These are phyloP conservation scores for Aythya baeri DNA, from an alignment of 2,113 vertebrate genomes.

Conservation along the genomic window DNA sequence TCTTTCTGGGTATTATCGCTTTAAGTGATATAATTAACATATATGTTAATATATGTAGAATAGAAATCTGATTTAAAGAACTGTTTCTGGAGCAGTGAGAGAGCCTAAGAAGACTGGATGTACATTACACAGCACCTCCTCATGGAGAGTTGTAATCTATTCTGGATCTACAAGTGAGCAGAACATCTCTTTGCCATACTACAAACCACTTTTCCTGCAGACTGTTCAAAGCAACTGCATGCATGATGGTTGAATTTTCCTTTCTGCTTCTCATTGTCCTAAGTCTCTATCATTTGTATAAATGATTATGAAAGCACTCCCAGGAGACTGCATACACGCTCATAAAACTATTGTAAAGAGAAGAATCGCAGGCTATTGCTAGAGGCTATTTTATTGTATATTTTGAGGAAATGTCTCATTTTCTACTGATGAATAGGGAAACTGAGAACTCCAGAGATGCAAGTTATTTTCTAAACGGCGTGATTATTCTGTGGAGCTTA, in stretches of 20 bases:
- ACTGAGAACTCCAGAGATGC: conserved; percentile 45
- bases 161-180: not conserved
- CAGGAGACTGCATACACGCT: not conserved
- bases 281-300: conserved; percentile 63
- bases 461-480: conserved; percentile 32
- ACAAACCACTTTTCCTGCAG: not conserved
- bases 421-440: conserved; percentile 62
- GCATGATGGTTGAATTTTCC: not conserved
- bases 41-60: not conserved
- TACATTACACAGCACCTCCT: not conserved
- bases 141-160: not conserved
- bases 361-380: conserved; percentile 52
- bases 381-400: conserved; percentile 60
- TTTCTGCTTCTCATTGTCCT: conserved; percentile 44
- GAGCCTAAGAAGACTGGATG: not conserved
- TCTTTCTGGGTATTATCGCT: not conserved
- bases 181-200: not conserved
- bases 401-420: conserved; percentile 54
- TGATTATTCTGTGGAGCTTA: conserved; percentile 39
- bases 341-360: conserved; percentile 45
- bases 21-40: not conserved
- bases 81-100: not conserved
- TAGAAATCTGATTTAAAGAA: not conserved
- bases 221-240: not conserved
- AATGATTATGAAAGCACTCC: conserved; percentile 54